These are phyloP conservation scores for Nomada lathburiana DNA, from an alignment of 2,888 invertebrate species.

Conservation along the genomic window DNA sequence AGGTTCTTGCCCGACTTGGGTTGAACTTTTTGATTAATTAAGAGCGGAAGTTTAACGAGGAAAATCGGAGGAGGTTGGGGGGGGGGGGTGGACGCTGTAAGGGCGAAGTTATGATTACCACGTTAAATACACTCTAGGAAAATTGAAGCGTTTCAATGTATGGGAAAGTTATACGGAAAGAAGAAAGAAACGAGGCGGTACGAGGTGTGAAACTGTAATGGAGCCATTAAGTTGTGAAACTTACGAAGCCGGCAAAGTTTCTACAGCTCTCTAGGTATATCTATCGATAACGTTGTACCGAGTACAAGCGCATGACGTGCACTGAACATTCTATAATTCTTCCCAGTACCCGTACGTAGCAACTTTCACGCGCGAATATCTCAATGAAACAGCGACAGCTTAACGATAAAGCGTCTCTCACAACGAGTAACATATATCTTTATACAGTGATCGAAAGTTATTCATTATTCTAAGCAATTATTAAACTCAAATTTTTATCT, in stretches of 20 bases:
- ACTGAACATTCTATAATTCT: constrained; percentile 42
- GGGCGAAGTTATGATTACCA: neutral
- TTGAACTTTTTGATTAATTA: constrained; percentile 5
- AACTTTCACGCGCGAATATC: constrained; percentile 56
- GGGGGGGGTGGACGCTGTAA: neutral
- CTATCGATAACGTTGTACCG: constrained; percentile 48
- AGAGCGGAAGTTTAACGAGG: neutral
- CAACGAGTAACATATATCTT: neutral
- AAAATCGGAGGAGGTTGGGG: neutral
- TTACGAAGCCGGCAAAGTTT: constrained; percentile 51
- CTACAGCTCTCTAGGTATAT: constrained; percentile 32
- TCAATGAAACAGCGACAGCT: constrained; percentile 36
- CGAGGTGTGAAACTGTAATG: constrained; percentile 51
- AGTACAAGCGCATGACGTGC: constrained; percentile 35
- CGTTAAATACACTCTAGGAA: constrained; percentile 1
- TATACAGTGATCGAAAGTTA: too few species aligned
- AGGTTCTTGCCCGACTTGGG: too few species aligned
- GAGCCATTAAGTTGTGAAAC: constrained; percentile 51
- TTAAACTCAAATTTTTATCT: too few species aligned
- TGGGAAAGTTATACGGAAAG: constrained; percentile 25
- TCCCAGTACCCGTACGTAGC: constrained; percentile 26
- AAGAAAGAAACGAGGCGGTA: neutral
- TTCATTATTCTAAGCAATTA: too few species aligned
- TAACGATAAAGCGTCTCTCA: constrained; percentile 1
- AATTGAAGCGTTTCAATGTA: constrained; percentile 16